Conservation (phyloP, 1,140 invertebrate species). For the Argopecten irradians region DNA sequence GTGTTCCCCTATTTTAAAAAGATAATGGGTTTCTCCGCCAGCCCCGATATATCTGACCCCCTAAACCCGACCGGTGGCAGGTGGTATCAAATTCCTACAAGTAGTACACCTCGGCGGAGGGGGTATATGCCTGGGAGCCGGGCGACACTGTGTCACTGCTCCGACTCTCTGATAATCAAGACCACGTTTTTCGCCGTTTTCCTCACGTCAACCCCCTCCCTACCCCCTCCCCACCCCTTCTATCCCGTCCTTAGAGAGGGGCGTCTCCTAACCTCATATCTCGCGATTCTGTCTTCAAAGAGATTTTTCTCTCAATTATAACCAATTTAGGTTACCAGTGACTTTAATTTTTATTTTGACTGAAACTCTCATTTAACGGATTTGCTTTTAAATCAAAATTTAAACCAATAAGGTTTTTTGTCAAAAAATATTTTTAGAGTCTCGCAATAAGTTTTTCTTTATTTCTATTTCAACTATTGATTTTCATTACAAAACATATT, state of each 20-base stretch:
- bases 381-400: background rate
- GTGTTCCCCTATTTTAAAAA: background rate
- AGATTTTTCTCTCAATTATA: background rate
- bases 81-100: conserved; percentile 10
- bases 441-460: too few species aligned
- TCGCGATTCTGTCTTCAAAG: background rate
- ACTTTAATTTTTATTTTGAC: background rate
- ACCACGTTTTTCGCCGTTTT: background rate
- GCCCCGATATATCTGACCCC: conserved; percentile 2
- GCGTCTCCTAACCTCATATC: background rate
- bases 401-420: too few species aligned
- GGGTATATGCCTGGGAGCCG: background rate
- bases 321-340: background rate
- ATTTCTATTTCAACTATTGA: too few species aligned
- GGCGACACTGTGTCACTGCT: background rate
- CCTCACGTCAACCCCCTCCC: background rate
- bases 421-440: too few species aligned
- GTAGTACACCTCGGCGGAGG: conserved; percentile 13
- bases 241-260: background rate
- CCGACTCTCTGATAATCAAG: background rate
- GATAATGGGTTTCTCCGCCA: conserved; percentile 15
- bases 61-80: conserved; percentile 19
- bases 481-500: too few species aligned
- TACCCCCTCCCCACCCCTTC: background rate
- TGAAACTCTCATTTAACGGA: background rate